These are phyloP conservation scores for Zonitis immaculata DNA, from an alignment of 2,888 invertebrate species.

Conservation along the genomic window DNA sequence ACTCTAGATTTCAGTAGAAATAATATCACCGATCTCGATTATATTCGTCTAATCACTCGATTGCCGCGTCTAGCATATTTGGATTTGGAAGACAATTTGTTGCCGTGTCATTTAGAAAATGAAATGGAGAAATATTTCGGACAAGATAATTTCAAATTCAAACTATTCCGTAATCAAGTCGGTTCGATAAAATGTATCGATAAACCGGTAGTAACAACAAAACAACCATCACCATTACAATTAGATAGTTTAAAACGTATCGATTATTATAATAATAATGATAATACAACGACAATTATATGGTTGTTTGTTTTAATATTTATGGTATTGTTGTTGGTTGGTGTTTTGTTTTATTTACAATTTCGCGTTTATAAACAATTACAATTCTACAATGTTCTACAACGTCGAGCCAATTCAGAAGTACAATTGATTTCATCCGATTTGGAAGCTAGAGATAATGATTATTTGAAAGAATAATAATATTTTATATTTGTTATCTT, in stretches of 20 bases:
- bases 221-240: constrained; percentile 6
- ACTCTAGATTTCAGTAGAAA: constrained; percentile 43
- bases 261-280: background rate
- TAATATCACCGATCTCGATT: constrained; percentile 39
- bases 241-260: constrained; percentile 10
- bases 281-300: constrained; percentile 23
- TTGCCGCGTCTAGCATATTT: constrained; percentile 39
- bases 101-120: constrained; percentile 40
- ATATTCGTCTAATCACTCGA: constrained; percentile 36
- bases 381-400: background rate
- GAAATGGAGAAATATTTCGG: constrained; percentile 40
- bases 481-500: no score
- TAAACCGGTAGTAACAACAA: constrained; percentile 12
- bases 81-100: constrained; percentile 35
- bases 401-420: constrained; percentile 20
- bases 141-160: constrained; percentile 39
- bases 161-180: constrained; percentile 27
- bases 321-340: constrained; percentile 31
- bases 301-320: constrained; percentile 31
- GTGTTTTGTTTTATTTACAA: constrained; percentile 36
- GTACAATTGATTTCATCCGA: constrained; percentile 28
- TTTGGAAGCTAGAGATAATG: constrained; percentile 23
- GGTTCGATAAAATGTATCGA: constrained; percentile 30
- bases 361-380: constrained; percentile 31
- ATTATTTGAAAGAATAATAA: constrained; percentile 25